phyloP scores from a whole-genome alignment of 2,113 vertebrate species.

The Chiloscyllium plagiosum region DNA sequence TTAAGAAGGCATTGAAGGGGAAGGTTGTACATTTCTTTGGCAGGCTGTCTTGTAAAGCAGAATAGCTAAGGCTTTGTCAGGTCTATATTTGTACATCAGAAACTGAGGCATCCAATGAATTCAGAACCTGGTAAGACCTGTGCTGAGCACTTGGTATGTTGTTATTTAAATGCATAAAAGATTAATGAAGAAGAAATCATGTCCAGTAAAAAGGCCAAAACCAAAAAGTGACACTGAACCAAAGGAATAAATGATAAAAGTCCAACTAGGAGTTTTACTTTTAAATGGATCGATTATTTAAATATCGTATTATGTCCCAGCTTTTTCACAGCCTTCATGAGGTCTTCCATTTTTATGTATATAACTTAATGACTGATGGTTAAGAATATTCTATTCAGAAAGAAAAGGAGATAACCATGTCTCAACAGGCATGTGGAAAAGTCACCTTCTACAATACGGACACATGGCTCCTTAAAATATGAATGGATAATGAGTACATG shows the following conservation, averaged over 20 bases:
- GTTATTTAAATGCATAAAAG: neutral
- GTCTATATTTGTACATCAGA: neutral
- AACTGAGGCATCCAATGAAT: neutral
- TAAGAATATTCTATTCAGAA: neutral
- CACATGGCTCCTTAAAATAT: neutral
- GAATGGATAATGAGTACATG: neutral
- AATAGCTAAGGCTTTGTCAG: neutral
- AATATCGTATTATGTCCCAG: neutral
- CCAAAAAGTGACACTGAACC: neutral
- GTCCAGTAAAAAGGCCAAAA: neutral
- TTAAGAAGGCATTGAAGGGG: neutral
- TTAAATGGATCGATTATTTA: neutral
- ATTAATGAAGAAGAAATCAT: neutral
- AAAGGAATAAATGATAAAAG: neutral
- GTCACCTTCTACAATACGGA: neutral
- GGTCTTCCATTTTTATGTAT: neutral
- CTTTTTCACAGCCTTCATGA: neutral
- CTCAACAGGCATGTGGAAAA: neutral
- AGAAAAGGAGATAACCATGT: neutral
- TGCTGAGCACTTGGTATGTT: neutral
- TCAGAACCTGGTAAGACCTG: neutral
- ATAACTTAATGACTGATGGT: neutral
- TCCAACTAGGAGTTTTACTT: neutral
- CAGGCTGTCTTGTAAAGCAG: neutral
- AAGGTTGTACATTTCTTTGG: neutral